These are phyloP conservation scores for Spinibarbus caldwelli DNA, from an alignment of 2,797 vertebrate genomes.

Conservation along the genomic window DNA sequence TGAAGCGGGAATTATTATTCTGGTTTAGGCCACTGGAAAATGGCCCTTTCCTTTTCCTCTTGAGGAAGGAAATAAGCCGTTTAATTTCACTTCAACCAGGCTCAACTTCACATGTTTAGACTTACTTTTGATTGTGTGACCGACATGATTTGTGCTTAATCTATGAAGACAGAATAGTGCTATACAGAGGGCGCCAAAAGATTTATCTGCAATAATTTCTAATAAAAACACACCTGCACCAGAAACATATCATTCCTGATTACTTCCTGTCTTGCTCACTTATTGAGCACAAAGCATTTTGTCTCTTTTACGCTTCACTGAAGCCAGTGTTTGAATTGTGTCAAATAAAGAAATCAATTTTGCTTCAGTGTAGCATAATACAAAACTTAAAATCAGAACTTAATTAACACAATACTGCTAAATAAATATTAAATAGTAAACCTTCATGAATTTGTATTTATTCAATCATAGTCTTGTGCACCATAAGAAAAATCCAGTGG, in stretches of 20 bases:
- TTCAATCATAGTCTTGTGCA: not conserved
- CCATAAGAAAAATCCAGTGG: not conserved
- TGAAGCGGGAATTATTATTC: slow-evolving; percentile 9
- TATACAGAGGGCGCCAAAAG: not conserved
- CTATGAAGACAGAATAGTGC: not conserved
- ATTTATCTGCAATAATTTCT: not conserved
- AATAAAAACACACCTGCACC: too few relatives aligned
- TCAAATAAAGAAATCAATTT: not conserved
- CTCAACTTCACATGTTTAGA: not conserved
- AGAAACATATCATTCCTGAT: too few relatives aligned
- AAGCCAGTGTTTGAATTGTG: not conserved
- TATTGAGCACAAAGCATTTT: not conserved
- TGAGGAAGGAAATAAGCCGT: not conserved
- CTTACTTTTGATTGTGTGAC: not conserved
- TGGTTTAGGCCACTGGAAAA: slow-evolving; percentile 28
- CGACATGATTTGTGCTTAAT: not conserved
- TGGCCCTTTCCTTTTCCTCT: not conserved
- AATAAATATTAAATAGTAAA: not conserved
- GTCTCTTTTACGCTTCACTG: not conserved
- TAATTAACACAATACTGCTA: not conserved
- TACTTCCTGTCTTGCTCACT: not conserved
- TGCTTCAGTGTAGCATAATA: not conserved
- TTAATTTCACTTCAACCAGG: slow-evolving; percentile 15
- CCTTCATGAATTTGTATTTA: not conserved
- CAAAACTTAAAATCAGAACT: not conserved